These are phyloP conservation scores for Adelognathus sp. DNA, from an alignment of 2,888 invertebrate genomes.

Conservation along the genomic window DNA sequence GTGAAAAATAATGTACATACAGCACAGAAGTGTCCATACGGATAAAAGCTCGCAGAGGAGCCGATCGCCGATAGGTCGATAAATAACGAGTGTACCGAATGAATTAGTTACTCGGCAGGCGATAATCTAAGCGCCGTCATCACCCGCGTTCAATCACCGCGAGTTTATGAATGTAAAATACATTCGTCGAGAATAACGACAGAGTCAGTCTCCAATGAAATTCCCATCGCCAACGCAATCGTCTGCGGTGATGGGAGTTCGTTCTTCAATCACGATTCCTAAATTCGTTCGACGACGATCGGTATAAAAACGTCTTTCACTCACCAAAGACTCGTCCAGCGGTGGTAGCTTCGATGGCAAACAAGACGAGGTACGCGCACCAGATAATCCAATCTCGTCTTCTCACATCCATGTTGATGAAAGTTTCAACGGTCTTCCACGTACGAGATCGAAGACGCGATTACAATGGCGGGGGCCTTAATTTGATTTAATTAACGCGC, in stretches of 20 bases:
- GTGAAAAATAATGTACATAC: neutral
- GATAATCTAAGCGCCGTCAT: neutral
- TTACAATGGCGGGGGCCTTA: conserved; percentile 11
- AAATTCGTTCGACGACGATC: neutral
- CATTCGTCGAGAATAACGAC: neutral
- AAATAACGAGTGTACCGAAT: neutral
- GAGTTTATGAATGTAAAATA: neutral
- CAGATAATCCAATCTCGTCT: conserved; percentile 73
- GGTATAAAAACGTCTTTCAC: conserved; percentile 39
- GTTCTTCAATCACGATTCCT: neutral
- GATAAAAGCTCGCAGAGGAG: neutral
- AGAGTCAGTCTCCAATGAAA: neutral
- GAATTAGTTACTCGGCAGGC: neutral
- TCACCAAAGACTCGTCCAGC: conserved; percentile 76
- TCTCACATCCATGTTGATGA: conserved; percentile 74
- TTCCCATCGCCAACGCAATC: neutral
- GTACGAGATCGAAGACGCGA: conserved; percentile 13
- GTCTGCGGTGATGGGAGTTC: neutral
- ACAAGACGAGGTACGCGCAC: conserved; percentile 75
- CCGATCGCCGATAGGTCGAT: neutral
- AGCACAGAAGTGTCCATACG: neutral
- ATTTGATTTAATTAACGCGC: conserved; percentile 39
- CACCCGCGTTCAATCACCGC: too few species aligned
- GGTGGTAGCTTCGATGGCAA: conserved; percentile 71
- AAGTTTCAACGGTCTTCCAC: conserved; percentile 60